Conservation (phyloP, 2,797 vertebrate species). For the Poeciliopsis infans region DNA sequence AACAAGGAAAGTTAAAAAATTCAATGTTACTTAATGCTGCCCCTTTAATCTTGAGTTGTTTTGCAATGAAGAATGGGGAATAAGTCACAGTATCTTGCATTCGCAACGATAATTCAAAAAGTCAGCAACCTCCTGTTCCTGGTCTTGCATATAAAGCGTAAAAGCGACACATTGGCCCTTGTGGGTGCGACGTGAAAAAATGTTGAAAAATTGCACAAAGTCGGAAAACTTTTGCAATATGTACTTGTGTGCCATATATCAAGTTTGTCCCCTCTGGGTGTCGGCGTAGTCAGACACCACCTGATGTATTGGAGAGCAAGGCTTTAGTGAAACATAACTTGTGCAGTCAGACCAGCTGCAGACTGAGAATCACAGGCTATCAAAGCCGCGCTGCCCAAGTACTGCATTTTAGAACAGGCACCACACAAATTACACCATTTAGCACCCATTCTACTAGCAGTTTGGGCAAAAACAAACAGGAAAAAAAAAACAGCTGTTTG, state of each 20-base stretch:
- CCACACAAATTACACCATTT: slow-evolving; percentile 22
- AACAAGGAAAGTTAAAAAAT: too few relatives aligned
- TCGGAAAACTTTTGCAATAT: background rate
- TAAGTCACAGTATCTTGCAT: background rate
- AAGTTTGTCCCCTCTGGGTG: slow-evolving; percentile 24
- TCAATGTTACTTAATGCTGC: too few relatives aligned
- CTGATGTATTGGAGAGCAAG: slow-evolving; percentile 28
- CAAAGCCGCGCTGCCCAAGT: slow-evolving; percentile 16
- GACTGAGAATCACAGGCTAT: slow-evolving; percentile 23
- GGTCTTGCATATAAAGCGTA: background rate
- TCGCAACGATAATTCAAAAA: background rate
- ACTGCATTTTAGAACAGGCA: slow-evolving; percentile 4
- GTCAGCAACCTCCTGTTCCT: background rate
- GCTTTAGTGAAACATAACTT: slow-evolving; percentile 14
- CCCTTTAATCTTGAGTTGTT: background rate
- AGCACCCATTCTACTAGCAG: slow-evolving; percentile 9
- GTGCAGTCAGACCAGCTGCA: slow-evolving; percentile 14
- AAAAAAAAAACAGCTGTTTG: slow-evolving; percentile 17
- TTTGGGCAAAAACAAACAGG: slow-evolving; percentile 12
- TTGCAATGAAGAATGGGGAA: background rate
- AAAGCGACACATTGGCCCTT: background rate
- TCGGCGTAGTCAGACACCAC: slow-evolving; percentile 35
- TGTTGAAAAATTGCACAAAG: too few relatives aligned
- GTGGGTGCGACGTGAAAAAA: background rate
- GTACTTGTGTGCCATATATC: slow-evolving; percentile 11